Conservation (phyloP, 1,140 invertebrate genomes). For the Drosophila parvula region DNA sequence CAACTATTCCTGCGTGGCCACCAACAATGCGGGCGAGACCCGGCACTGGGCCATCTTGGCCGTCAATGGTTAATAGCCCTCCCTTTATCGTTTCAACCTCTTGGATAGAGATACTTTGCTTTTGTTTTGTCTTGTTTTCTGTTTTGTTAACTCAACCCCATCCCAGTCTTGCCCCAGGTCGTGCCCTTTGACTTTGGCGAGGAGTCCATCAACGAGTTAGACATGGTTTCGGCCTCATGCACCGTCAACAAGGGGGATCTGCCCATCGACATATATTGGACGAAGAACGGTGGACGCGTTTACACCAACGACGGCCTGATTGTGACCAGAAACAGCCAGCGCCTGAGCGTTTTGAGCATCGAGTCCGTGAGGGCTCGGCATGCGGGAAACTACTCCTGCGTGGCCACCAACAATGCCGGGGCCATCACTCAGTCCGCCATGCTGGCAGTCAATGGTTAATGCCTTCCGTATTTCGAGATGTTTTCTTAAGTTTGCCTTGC, state of each 20-base stretch:
- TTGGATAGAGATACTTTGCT: constrained; percentile 9
- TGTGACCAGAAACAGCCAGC: constrained; percentile 87
- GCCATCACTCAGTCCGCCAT: constrained; percentile 88
- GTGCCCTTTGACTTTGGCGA: constrained; percentile 89
- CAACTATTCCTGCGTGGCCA: constrained; percentile 89
- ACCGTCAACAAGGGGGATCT: constrained; percentile 94
- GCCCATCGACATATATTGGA: constrained; percentile 91
- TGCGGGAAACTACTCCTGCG: constrained; percentile 89
- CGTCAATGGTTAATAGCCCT: constrained; percentile 60
- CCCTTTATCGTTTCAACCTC: background rate
- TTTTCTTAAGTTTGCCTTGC: constrained; percentile 29
- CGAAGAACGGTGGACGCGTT: constrained; percentile 82
- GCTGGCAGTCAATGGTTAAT: constrained; percentile 83
- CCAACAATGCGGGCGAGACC: constrained; percentile 89
- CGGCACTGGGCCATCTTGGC: constrained; percentile 87
- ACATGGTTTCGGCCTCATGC: constrained; percentile 89
- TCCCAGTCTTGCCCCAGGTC: constrained; percentile 88
- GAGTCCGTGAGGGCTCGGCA: constrained; percentile 87
- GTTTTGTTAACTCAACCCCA: constrained; percentile 27
- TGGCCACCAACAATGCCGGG: constrained; percentile 91
- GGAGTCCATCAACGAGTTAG: constrained; percentile 88
- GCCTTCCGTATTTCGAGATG: background rate
- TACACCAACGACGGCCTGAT: constrained; percentile 84
- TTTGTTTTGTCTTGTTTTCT: constrained; percentile 46
- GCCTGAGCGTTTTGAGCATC: constrained; percentile 88